A percentile compares a stretch with the other conserved stretches of the same genome.
Evolutionary conservation across 2,113 vertebrate species (phyloP).

Genomic region (Bungarus multicinctus): DNA sequence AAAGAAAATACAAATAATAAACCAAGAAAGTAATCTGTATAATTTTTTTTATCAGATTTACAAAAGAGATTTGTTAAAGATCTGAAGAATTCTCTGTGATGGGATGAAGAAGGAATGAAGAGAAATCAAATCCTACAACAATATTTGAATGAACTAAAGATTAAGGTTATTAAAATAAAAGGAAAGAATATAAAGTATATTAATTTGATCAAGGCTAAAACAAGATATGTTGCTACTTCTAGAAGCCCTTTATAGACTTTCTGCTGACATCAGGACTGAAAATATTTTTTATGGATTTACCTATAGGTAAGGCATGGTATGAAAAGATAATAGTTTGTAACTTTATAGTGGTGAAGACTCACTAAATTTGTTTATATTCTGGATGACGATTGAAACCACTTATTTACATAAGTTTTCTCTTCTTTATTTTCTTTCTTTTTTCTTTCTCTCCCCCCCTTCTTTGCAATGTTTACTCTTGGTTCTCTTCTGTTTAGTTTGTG

Average conservation of each 20-base stretch:
- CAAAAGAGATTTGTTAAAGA: background rate
- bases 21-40: background rate
- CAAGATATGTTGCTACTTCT: background rate
- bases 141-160: background rate
- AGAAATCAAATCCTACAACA: background rate
- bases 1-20: background rate
- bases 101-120: background rate
- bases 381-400: background rate
- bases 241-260: background rate
- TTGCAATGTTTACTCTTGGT: background rate
- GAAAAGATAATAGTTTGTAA: background rate
- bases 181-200: background rate
- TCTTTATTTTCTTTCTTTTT: background rate
- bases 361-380: background rate
- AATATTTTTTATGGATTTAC: background rate
- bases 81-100: background rate
- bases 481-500: background rate
- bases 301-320: background rate
- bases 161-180: background rate
- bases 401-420: background rate
- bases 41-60: background rate
- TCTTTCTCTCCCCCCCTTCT: background rate
- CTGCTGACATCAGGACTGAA: background rate
- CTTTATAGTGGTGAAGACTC: background rate
- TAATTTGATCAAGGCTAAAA: background rate